Evolutionary conservation across 2,888 invertebrate genomes (phyloP).

Genomic region (Andrena hattorfiana): DNA sequence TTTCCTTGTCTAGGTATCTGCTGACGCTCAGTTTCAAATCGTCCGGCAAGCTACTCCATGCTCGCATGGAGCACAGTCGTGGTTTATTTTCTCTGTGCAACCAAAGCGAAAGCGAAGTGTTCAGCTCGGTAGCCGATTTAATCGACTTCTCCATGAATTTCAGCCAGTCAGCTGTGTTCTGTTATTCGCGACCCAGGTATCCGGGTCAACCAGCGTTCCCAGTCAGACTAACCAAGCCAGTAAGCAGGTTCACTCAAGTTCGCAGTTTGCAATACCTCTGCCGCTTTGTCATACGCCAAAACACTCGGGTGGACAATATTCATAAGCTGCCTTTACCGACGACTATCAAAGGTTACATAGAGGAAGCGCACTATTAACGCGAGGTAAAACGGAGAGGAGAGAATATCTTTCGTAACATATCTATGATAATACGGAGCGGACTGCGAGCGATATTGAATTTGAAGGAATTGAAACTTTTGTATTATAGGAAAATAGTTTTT

Average conservation of each 20-base stretch:
- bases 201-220: constrained; percentile 90
- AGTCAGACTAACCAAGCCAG: constrained; percentile 90
- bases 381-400: not conserved
- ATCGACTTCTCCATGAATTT: constrained; percentile 91
- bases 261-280: constrained; percentile 91
- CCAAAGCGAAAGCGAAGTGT: constrained; percentile 86
- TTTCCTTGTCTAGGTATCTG: constrained; percentile 86
- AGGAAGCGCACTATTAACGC: constrained; percentile 79
- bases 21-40: constrained; percentile 91
- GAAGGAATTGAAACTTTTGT: constrained; percentile 7
- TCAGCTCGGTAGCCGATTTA: constrained; percentile 89
- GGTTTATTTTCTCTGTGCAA: constrained; percentile 89
- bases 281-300: constrained; percentile 90
- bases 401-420: not conserved
- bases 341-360: constrained; percentile 87
- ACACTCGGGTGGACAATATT: constrained; percentile 89
- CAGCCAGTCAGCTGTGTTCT: constrained; percentile 90
- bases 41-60: constrained; percentile 90
- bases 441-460: not conserved
- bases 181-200: constrained; percentile 89
- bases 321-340: constrained; percentile 89
- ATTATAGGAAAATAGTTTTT: constrained; percentile 15
- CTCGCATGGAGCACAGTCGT: constrained; percentile 90
- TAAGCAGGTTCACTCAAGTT: constrained; percentile 91
- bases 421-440: constrained; percentile 1